These are phyloP conservation scores for Pardalotus punctatus DNA, from an alignment of 2,113 vertebrate genomes.

Conservation along the genomic window DNA sequence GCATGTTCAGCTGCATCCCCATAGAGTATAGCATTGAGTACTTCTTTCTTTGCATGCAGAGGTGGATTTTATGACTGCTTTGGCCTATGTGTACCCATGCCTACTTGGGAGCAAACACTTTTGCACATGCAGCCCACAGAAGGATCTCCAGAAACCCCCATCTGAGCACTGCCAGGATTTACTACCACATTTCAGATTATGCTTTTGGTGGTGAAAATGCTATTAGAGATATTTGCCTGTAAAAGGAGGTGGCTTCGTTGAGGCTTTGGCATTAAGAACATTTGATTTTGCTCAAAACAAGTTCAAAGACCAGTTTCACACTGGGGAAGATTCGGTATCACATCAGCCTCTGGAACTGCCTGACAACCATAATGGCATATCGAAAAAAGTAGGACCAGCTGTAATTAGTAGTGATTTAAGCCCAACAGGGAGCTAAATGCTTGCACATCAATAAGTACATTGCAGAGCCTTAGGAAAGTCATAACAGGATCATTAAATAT, in stretches of 20 bases:
- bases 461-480: neutral
- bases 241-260: neutral
- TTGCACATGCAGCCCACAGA: neutral
- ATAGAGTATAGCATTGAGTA: neutral
- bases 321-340: neutral
- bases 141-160: neutral
- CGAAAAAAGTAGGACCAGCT: neutral
- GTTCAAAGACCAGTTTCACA: neutral
- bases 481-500: neutral
- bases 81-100: neutral
- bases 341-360: neutral
- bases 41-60: neutral
- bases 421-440: neutral
- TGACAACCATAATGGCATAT: neutral
- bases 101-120: neutral
- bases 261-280: neutral
- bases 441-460: neutral
- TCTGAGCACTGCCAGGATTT: neutral
- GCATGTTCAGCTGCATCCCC: neutral
- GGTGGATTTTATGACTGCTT: neutral
- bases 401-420: slow-evolving; percentile 35
- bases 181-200: neutral
- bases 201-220: neutral
- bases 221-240: neutral
- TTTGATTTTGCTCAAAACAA: neutral